phyloP scores from a whole-genome alignment of 2,888 invertebrate species.

The Prosopocoilus inquinatus region DNA sequence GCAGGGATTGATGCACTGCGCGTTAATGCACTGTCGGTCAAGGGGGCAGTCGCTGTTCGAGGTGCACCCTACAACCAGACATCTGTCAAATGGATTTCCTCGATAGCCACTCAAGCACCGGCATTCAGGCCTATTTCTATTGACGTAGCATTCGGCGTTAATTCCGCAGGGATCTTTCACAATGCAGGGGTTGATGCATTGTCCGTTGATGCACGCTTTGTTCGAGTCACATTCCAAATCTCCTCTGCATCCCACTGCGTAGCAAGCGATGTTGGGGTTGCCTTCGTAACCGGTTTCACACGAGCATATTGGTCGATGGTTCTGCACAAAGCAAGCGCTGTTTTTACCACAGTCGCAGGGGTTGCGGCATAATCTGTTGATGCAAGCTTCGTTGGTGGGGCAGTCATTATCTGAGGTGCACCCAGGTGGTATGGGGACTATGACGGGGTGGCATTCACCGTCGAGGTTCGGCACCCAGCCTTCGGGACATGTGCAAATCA shows the following conservation, averaged over 20 bases:
- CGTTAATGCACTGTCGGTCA: constrained; percentile 81
- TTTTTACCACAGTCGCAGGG: constrained; percentile 87
- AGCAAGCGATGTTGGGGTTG: constrained; percentile 79
- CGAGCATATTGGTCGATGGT: constrained; percentile 84
- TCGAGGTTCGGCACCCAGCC: constrained; percentile 78
- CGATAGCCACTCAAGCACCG: constrained; percentile 78
- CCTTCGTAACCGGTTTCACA: constrained; percentile 83
- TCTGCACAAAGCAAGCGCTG: constrained; percentile 76
- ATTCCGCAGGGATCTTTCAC: constrained; percentile 76
- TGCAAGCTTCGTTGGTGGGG: constrained; percentile 73
- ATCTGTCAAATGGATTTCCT: constrained; percentile 73
- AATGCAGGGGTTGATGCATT: constrained; percentile 84
- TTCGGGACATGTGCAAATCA: constrained; percentile 85
- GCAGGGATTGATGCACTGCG: constrained; percentile 84
- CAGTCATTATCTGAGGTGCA: constrained; percentile 82
- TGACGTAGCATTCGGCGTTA: constrained; percentile 74
- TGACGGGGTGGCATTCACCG: constrained; percentile 73
- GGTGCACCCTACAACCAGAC: constrained; percentile 78
- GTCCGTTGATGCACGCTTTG: constrained; percentile 80
- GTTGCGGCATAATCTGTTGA: constrained; percentile 81
- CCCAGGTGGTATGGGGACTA: constrained; percentile 68
- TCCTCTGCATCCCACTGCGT: constrained; percentile 76
- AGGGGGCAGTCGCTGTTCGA: constrained; percentile 85
- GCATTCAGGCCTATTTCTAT: constrained; percentile 72
- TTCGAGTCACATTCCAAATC: constrained; percentile 82